Evolutionary conservation across 2,888 invertebrate species (phyloP), one percentile per base, ranked within the genome.

Genomic region (Mesorhabditis spiculigera): DNA sequence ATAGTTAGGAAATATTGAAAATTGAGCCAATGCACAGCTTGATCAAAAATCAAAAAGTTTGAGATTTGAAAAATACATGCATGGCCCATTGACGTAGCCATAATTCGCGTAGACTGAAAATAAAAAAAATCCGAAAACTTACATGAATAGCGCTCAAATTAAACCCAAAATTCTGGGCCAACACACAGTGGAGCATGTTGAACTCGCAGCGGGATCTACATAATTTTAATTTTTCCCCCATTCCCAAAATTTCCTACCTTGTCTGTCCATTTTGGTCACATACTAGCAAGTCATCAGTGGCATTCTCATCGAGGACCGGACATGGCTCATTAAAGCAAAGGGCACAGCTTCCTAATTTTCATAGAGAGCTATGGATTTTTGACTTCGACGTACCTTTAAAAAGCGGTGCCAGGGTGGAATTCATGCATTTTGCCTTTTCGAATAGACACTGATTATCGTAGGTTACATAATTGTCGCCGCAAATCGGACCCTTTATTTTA

Each of bases 141-240:
- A 82, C 83, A 73, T 83, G 80, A 66, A 81, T 75, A 45, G 73
- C 71, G n/a, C 80, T 80, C n/a, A 83, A 72, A 65, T 83, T 83
- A 16, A 83, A 76, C 42, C 81, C 82, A 63, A 78, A 78, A 41
- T 81, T 81, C 43, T 75, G 68, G 42, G 84, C 78, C 65, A 82
- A 79, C 42, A 83, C 78, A 68, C 83, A 83, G 5, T 78, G 78
- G 6, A 83, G 70, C 82, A 83, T 82, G 61, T 84, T 78, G 70
- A 80, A 83, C 71, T 83, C 83, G 68, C 83, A 83, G n/a, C 76
- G 70, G 10, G 80, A 77, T 67, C 78, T 75, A 6, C 81, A 82
- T 0, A 71, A 63, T 6, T 10, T 63, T 63, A 6, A 1, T 28
- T 28, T 28, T 28, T 28, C 28, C 28, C 1, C 28, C 1, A 28